Conservation (phyloP, 2,113 vertebrate genomes). For the Fregetta grallaria region DNA sequence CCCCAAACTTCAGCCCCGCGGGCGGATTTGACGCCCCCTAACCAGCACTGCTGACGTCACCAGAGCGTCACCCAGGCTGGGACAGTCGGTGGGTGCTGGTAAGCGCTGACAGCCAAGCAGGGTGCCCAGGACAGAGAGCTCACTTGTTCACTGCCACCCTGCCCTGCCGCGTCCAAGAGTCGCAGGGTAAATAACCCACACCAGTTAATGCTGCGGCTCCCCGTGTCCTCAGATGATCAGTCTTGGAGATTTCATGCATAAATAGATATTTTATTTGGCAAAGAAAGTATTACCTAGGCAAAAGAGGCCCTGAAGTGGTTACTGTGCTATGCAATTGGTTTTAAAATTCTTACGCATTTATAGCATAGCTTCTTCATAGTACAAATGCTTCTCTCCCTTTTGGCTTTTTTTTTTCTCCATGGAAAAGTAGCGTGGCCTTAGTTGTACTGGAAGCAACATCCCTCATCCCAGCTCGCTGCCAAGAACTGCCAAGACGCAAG, state of each 20-base stretch:
- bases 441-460: too few species aligned
- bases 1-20: not conserved
- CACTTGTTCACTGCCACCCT: fast-evolving
- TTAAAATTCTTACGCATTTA: not conserved
- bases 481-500: not conserved
- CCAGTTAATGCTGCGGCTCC: not conserved
- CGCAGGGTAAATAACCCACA: fast-evolving
- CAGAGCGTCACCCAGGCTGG: too few species aligned
- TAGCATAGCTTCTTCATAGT: not conserved
- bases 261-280: not conserved
- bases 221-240: not conserved
- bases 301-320: not conserved
- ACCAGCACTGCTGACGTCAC: fast-evolving
- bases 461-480: not conserved
- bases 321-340: not conserved
- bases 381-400: not conserved
- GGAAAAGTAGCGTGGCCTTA: not conserved
- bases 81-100: fast-evolving
- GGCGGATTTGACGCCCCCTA: fast-evolving
- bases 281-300: not conserved
- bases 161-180: not conserved
- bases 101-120: not conserved
- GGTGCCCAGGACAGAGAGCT: not conserved
- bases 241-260: not conserved
- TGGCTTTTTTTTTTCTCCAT: not conserved